Evolutionary conservation across 2,113 vertebrate species (phyloP), one percentile per base, ranked within the genome.

Genomic region (Leptosomus discolor): DNA sequence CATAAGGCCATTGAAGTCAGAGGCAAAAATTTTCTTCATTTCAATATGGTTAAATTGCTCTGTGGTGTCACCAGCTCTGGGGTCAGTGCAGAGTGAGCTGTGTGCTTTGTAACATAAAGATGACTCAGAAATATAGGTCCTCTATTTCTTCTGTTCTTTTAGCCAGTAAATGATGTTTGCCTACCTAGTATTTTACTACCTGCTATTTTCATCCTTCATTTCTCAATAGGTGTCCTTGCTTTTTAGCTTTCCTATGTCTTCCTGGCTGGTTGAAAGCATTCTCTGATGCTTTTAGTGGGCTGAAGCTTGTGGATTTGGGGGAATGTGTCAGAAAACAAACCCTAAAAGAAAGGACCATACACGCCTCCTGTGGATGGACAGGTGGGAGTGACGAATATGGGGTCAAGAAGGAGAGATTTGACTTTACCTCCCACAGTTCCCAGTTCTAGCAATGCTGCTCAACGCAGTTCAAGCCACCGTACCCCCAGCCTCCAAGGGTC

Each of bases 401-500:
- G 5, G 8, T 51, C 12, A 14, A 67, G 29, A 74, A 91, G 23
- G 24, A 54, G 4, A 36, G 2, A 5, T 75, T 70, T n/a, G 15
- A 64, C 30, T 76, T 41, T 17, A 32, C 16, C 13, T n/a, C 50
- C 58, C 2, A 0, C 23, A 27, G 32, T 63, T 63, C 27, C 29
- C 32, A 32, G 8, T 21, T 43, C 21, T 45, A 60, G 12, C 0
- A 1, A 23, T 34, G 26, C 22, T 4, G 0, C 10, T 41, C 15
- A 63, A n/a, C 11, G 21, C 10, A 12, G 6, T 27, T n/a, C 34
- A 61, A 43, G 8, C 21, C 4, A 0, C 41, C 21, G 34, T 9
- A 19, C 10, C 3, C 27, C 8, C 41, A 74, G 3, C 2, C 24
- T 41, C 15, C 0, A 0, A 41, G 36, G 15, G 3, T 87, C 5